Conservation (phyloP, 2,888 invertebrate species). For the Drosophila cognata region DNA sequence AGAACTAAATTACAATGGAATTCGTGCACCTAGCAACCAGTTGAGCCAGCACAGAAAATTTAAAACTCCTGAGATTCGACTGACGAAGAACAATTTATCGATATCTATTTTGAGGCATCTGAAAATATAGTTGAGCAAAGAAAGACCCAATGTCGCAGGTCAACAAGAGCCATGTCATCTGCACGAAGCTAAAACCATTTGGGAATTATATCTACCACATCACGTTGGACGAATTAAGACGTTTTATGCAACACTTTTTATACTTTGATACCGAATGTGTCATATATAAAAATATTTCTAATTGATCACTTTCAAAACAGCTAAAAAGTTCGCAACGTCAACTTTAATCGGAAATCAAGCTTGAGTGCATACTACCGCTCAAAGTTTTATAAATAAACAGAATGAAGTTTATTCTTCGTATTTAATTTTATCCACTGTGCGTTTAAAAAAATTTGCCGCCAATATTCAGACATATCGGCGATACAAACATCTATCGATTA, state of each 20-base stretch:
- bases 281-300: too few species aligned
- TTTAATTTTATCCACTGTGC: too few species aligned
- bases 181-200: too few species aligned
- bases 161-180: too few species aligned
- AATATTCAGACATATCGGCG: not conserved
- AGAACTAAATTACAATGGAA: not conserved
- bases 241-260: too few species aligned
- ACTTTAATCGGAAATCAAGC: conserved; percentile 54
- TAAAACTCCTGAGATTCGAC: not conserved
- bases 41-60: not conserved
- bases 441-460: not conserved
- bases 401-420: conserved; percentile 7
- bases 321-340: conserved; percentile 49
- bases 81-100: not conserved
- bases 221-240: too few species aligned
- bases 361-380: conserved; percentile 44
- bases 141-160: too few species aligned
- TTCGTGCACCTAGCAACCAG: not conserved
- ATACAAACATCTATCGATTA: not conserved
- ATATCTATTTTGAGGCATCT: not conserved
- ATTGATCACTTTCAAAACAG: conserved; percentile 17
- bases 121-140: too few species aligned
- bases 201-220: too few species aligned
- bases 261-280: too few species aligned
- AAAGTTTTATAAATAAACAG: conserved; percentile 34